phyloP scores from a whole-genome alignment of 1,140 invertebrate species.

The Drosophila saltans region DNA sequence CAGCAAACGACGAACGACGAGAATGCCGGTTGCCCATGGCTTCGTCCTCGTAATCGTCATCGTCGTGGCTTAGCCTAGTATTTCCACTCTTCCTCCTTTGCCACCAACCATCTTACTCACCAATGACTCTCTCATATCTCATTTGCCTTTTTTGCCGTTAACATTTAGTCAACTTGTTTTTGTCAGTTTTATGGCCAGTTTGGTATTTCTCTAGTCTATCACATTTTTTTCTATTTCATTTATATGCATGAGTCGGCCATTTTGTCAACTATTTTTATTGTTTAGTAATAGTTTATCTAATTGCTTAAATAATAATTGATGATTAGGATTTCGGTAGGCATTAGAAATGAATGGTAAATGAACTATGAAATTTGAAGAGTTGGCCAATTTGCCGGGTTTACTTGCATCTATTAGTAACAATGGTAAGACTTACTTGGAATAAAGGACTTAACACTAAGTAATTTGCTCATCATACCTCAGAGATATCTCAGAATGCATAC shows the following conservation, averaged over 20 bases:
- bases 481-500: too few relatives aligned
- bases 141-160: constrained; percentile 28
- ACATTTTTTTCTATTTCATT: constrained; percentile 21
- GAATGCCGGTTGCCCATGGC: constrained; percentile 61
- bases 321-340: not conserved
- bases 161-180: constrained; percentile 47
- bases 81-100: constrained; percentile 38
- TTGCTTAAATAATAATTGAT: constrained; percentile 1
- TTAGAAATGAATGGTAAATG: too few relatives aligned
- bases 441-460: too few relatives aligned
- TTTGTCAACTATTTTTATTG: not conserved
- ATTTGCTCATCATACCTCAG: too few relatives aligned
- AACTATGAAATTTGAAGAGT: too few relatives aligned
- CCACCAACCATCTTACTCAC: not conserved
- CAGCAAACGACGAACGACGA: constrained; percentile 41
- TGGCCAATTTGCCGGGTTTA: too few relatives aligned
- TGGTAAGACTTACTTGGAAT: too few relatives aligned
- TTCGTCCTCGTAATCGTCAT: constrained; percentile 33
- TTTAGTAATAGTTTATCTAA: not conserved
- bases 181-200: constrained; percentile 52
- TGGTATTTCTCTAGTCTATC: constrained; percentile 43
- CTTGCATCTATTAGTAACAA: too few relatives aligned
- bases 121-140: constrained; percentile 18
- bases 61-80: constrained; percentile 50
- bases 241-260: constrained; percentile 5